These are phyloP conservation scores for Thyatira batis DNA, from an alignment of 2,888 invertebrate genomes.

Conservation along the genomic window DNA sequence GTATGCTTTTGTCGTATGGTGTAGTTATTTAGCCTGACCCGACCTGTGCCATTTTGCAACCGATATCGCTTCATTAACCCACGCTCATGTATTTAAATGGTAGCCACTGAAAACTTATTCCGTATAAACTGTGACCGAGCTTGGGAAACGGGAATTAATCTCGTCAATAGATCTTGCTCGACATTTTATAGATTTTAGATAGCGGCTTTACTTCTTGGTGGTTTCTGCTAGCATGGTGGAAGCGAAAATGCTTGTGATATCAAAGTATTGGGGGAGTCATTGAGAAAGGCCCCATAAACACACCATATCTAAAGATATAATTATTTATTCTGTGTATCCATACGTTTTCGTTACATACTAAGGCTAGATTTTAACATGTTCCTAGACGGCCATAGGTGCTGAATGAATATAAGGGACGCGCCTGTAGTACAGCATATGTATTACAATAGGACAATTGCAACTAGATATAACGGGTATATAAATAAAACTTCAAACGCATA, in stretches of 20 bases:
- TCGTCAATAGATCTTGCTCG: neutral
- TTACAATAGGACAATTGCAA: too few relatives aligned
- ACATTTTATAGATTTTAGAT: neutral
- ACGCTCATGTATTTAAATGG: neutral
- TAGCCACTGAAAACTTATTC: neutral
- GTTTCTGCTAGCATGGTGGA: neutral
- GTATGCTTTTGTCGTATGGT: neutral
- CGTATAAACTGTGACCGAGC: slow-evolving; percentile 9
- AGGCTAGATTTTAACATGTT: too few relatives aligned
- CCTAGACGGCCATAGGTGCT: too few relatives aligned
- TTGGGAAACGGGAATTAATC: slow-evolving; percentile 2
- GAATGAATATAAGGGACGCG: too few relatives aligned
- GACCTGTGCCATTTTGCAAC: neutral
- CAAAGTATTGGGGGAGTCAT: too few relatives aligned
- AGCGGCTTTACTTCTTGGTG: neutral
- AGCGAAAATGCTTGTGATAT: neutral
- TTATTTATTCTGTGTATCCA: too few relatives aligned
- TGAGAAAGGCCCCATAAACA: too few relatives aligned
- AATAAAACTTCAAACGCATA: slow-evolving; percentile 52
- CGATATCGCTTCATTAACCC: slow-evolving; percentile 2
- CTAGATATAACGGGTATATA: neutral
- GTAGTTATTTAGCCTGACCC: neutral
- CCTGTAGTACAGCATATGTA: too few relatives aligned
- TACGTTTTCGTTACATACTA: too few relatives aligned
- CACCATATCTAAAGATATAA: too few relatives aligned